Conservation (phyloP, 2,888 invertebrate species). For the Polietes domitor region DNA sequence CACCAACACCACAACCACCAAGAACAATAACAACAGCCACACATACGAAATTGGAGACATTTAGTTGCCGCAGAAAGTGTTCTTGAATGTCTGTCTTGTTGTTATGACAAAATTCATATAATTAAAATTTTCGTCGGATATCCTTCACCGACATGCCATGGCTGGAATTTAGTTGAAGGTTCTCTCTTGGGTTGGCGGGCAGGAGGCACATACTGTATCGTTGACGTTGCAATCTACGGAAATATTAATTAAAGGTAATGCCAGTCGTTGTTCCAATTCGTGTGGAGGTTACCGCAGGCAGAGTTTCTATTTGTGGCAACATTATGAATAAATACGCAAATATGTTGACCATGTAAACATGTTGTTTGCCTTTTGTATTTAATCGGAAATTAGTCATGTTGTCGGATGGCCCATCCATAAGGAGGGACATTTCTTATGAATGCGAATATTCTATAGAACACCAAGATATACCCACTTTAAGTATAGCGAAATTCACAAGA, state of each 20-base stretch:
- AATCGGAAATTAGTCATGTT: too few relatives aligned
- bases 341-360: too few relatives aligned
- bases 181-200: neutral
- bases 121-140: neutral
- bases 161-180: neutral
- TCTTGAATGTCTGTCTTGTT: neutral
- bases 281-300: neutral
- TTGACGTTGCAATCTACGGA: neutral
- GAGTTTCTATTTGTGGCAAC: too few relatives aligned
- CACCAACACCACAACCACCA: neutral
- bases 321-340: too few relatives aligned
- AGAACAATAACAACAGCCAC: neutral
- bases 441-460: too few relatives aligned
- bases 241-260: neutral
- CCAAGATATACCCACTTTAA: too few relatives aligned
- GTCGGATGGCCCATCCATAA: too few relatives aligned
- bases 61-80: neutral
- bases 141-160: neutral
- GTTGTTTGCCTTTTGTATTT: too few relatives aligned
- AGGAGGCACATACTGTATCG: neutral
- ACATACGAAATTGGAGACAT: neutral
- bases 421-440: too few relatives aligned
- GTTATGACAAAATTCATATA: neutral
- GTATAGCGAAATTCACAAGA: too few relatives aligned
- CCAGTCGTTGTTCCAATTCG: neutral